These are phyloP conservation scores for Drosophila pseudotalamancana DNA, from an alignment of 2,888 invertebrate species.

Conservation along the genomic window DNA sequence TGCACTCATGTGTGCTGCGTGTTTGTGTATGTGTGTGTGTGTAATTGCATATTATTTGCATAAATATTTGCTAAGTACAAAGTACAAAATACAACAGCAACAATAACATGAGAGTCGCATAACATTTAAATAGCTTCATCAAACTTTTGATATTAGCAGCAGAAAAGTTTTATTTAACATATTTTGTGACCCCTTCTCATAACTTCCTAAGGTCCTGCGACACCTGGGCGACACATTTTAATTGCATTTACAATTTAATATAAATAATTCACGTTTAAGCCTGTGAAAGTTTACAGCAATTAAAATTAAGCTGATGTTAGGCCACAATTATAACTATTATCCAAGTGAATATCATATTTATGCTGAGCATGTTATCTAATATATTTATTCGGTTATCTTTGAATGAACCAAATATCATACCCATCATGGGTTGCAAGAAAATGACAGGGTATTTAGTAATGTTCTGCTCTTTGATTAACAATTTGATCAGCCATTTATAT, in stretches of 20 bases:
- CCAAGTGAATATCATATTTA: not conserved
- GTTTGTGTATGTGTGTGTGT: conserved; percentile 34
- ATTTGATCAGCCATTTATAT: conserved; percentile 1
- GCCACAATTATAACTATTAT: not conserved
- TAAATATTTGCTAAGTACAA: conserved; percentile 62
- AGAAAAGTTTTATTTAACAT: conserved; percentile 31
- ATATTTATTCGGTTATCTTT: not conserved
- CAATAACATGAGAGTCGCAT: conserved; percentile 11
- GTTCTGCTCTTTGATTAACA: not conserved
- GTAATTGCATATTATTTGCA: conserved; percentile 77
- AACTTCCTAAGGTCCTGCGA: not conserved
- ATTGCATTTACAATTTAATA: conserved; percentile 1
- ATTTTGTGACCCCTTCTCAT: conserved; percentile 11
- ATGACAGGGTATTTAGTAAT: not conserved
- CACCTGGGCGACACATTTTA: conserved; percentile 12
- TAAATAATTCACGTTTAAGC: not conserved
- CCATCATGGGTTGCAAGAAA: too few relatives aligned
- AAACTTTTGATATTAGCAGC: conserved; percentile 54
- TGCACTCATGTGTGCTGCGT: conserved; percentile 5
- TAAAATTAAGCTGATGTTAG: not conserved
- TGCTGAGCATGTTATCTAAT: too few relatives aligned
- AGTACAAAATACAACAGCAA: conserved; percentile 36
- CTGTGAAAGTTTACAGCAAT: not conserved
- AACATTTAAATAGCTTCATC: conserved; percentile 48
- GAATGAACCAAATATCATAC: too few relatives aligned